Evolutionary conservation across 1,140 invertebrate species (phyloP), one percentile per base, ranked within the genome.

Genomic region (Heliconius himera): DNA sequence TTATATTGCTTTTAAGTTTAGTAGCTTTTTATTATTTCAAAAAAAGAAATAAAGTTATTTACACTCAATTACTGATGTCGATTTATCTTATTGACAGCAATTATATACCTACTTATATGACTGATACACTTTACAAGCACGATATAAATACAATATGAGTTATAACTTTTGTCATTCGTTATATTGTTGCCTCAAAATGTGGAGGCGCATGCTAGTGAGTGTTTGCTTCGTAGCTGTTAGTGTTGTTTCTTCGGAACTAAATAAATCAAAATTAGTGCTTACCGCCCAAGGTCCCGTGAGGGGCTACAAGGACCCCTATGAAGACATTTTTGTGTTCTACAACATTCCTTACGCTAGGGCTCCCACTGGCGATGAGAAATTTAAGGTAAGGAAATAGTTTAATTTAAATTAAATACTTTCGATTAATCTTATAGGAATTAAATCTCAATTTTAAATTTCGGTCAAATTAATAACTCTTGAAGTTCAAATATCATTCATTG

Each of bases 301-400:
- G 26, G 83, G 83, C 11, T 84, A 82, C 22, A 82, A 79, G 72
- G 79, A 84, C 49, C 33, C 73, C 26, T 54, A 22, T 70, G 83
- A 79, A 29, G 81, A 79, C 60, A 70, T 84, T 13, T 81, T 79
- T 38, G 74, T 73, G 13, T 84, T 79, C 70, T 79, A 77, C 26
- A 74, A 79, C 8, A 81, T 84, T 22, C 83, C 83, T n/a, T 84
- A 84, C 66, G 83, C 83, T 9, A 82, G 46, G 22, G 81, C 79
- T 11, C 83, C 83, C 4, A 81, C 71, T 70, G 81, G 79, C 16
- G 11, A 38, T 3, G 26, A 81, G 0, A 82, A 49, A 74, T 84
- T 81, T 38, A 84, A 82, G 74, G 83, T 82, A 75, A 72, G 73
- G 13, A 22, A 11, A n/a, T 56, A 29, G n/a, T 56, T 20, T 22